Conservation (phyloP, 2,113 vertebrate species). For the Poeciliopsis occidentalis region DNA sequence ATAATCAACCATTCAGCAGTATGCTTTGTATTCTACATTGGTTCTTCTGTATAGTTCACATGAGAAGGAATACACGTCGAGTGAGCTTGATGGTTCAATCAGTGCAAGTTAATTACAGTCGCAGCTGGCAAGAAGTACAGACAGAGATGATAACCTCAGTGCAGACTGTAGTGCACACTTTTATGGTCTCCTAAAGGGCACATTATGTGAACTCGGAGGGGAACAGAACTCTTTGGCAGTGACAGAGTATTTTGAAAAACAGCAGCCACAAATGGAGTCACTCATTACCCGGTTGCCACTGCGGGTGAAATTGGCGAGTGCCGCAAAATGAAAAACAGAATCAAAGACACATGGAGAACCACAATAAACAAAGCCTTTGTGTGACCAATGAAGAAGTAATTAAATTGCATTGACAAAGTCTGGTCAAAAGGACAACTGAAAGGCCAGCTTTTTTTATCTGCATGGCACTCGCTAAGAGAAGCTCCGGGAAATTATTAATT, state of each 20-base stretch:
- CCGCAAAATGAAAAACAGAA: conserved; percentile 41
- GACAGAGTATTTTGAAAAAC: conserved; percentile 20
- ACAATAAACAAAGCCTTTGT: conserved; percentile 50
- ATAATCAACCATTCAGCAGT: conserved; percentile 53
- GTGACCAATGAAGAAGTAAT: conserved; percentile 55
- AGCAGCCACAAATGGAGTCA: conserved; percentile 45
- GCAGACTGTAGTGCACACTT: conserved; percentile 38
- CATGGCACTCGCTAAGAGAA: too few species aligned
- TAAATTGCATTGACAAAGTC: conserved; percentile 57
- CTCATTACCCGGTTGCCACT: conserved; percentile 57
- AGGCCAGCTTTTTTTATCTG: too few species aligned
- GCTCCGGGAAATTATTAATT: too few species aligned
- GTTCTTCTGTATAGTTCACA: conserved; percentile 46
- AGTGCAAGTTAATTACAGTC: conserved; percentile 72
- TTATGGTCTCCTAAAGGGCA: conserved; percentile 58
- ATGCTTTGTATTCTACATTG: conserved; percentile 14
- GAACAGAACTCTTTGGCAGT: conserved; percentile 6
- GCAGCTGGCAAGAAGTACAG: conserved; percentile 57
- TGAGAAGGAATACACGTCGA: too few species aligned
- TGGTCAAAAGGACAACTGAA: conserved; percentile 56
- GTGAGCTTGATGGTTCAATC: too few species aligned
- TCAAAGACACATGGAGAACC: conserved; percentile 53
- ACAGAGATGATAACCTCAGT: conserved; percentile 42
- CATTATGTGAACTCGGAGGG: conserved; percentile 27
- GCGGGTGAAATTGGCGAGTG: conserved; percentile 36